Evolutionary conservation across 2,113 vertebrate species (phyloP).

Genomic region (Nesoenas mayeri): DNA sequence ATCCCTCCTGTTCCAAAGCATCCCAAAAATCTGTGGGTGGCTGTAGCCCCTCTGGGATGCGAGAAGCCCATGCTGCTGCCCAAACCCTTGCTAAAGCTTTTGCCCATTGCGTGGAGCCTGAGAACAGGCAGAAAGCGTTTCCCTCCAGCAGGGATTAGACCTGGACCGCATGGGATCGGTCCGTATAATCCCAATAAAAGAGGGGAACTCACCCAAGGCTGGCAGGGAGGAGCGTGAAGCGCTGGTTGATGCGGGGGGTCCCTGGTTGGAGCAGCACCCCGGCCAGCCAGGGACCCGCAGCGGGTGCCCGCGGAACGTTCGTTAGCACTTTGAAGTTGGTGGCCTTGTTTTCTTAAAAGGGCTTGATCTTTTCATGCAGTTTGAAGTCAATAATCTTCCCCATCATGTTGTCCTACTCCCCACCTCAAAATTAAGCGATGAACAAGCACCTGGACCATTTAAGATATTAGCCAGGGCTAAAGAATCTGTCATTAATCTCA

Average conservation of each 20-base stretch:
- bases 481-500: slow-evolving; percentile 52
- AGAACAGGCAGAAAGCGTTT: too few relatives aligned
- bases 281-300: background rate
- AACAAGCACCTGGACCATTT: background rate
- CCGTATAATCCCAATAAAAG: background rate
- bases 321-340: slow-evolving; percentile 65
- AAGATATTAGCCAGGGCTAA: background rate
- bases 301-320: background rate
- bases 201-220: background rate
- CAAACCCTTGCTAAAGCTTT: too few relatives aligned
- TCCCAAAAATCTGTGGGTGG: background rate
- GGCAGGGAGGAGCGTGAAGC: slow-evolving; percentile 20
- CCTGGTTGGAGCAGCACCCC: background rate
- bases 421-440: background rate
- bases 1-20: background rate
- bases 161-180: too few relatives aligned
- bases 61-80: too few relatives aligned
- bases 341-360: slow-evolving; percentile 81
- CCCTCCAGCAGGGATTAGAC: too few relatives aligned
- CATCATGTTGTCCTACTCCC: slow-evolving; percentile 35
- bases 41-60: too few relatives aligned
- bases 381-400: slow-evolving; percentile 16
- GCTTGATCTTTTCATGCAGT: slow-evolving; percentile 77
- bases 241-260: slow-evolving; percentile 46
- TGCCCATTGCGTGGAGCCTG: too few relatives aligned